These are phyloP conservation scores for Dryococelus australis DNA, from an alignment of 2,888 invertebrate species.

Conservation along the genomic window DNA sequence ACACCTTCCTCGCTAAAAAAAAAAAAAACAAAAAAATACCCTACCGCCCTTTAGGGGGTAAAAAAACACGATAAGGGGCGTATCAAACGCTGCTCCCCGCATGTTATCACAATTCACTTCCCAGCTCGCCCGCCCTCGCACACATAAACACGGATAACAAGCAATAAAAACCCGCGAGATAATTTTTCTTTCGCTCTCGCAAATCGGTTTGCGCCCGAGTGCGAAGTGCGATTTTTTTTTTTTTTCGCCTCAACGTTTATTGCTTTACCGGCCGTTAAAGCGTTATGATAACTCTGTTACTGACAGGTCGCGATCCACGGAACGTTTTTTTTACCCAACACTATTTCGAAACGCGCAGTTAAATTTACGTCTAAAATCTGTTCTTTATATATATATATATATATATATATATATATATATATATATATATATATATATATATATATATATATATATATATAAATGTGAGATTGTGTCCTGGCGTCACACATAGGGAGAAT, in stretches of 20 bases:
- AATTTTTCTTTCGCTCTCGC: slow-evolving; percentile 1
- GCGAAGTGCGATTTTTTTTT: neutral
- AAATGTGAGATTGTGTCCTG: neutral
- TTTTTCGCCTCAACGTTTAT: neutral
- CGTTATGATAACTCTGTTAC: slow-evolving; percentile 16
- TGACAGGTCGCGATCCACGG: neutral
- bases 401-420: neutral
- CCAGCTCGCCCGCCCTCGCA: neutral
- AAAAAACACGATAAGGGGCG: slow-evolving; percentile 3
- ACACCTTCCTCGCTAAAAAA: neutral
- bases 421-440: neutral
- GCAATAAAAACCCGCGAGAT: neutral
- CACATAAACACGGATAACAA: neutral
- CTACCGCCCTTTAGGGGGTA: neutral
- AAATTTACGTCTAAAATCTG: slow-evolving; percentile 9
- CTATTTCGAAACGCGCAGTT: neutral
- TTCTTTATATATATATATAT: neutral
- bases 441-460: neutral
- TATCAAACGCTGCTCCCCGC: slow-evolving; percentile 8
- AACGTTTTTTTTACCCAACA: neutral
- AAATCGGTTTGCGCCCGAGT: neutral
- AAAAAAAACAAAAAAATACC: neutral
- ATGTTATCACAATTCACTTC: slow-evolving; percentile 11
- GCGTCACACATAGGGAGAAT: neutral
- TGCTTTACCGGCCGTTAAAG: neutral